These are phyloP conservation scores for Acanthochromis polyacanthus DNA, from an alignment of 2,113 vertebrate genomes.

Conservation along the genomic window DNA sequence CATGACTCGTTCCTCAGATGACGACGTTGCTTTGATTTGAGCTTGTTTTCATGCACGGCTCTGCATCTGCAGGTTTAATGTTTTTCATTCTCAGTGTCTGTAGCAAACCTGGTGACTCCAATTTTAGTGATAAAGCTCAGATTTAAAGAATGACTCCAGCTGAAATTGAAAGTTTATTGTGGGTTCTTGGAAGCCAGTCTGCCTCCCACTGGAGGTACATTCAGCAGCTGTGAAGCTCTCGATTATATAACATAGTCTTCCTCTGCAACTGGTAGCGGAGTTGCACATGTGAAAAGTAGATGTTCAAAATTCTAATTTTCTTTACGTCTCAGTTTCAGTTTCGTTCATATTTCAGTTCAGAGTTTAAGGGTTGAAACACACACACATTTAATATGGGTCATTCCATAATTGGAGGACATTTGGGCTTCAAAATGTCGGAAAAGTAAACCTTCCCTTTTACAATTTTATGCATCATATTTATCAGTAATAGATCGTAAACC, in stretches of 20 bases:
- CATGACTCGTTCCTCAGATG: constrained; percentile 29
- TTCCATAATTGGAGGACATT: too few relatives aligned
- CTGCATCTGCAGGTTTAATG: constrained; percentile 22
- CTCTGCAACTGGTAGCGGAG: not conserved
- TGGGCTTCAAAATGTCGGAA: too few relatives aligned
- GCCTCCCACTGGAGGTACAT: not conserved
- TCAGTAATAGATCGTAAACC: too few relatives aligned
- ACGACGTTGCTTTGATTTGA: constrained; percentile 49
- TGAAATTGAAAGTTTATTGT: not conserved
- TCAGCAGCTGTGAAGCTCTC: not conserved
- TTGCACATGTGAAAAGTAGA: too few relatives aligned
- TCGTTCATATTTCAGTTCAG: too few relatives aligned
- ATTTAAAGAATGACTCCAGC: not conserved
- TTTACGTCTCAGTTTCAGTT: too few relatives aligned
- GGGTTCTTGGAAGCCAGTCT: not conserved
- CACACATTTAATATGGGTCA: too few relatives aligned
- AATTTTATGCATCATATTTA: too few relatives aligned
- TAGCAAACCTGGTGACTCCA: not conserved
- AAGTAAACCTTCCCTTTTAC: too few relatives aligned
- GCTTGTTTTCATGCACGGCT: constrained; percentile 24
- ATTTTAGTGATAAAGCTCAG: constrained; percentile 3
- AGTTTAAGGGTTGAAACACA: too few relatives aligned
- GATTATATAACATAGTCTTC: not conserved
- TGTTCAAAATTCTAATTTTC: too few relatives aligned
- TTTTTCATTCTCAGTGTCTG: not conserved